Conservation (phyloP, 2,797 vertebrate genomes). For the Gouania willdenowi region DNA sequence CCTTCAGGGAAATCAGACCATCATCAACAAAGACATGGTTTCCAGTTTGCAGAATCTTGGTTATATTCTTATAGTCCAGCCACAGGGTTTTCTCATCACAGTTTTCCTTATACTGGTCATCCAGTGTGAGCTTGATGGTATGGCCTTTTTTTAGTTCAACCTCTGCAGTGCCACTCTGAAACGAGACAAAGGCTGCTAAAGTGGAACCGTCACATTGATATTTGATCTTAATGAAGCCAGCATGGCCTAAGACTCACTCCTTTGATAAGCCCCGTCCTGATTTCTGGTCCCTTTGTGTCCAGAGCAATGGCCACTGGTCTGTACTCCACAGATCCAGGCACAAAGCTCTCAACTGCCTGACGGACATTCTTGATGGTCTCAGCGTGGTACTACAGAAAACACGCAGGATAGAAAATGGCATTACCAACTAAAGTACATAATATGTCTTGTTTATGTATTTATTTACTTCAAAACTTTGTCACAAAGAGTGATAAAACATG, state of each 20-base stretch:
- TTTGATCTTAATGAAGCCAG: neutral
- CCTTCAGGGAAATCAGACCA: constrained; percentile 90
- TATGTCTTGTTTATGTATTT: no score
- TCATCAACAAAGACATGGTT: constrained; percentile 91
- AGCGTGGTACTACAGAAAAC: constrained; percentile 80
- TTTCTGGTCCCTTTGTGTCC: constrained; percentile 98
- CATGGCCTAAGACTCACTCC: constrained; percentile 84
- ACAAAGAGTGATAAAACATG: no score
- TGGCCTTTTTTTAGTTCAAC: constrained; percentile 91
- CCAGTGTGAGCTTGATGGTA: constrained; percentile 85
- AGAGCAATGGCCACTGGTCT: constrained; percentile 92
- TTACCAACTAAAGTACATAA: no score
- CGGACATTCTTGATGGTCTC: constrained; percentile 95
- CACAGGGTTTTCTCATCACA: constrained; percentile 90
- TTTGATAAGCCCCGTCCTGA: constrained; percentile 96
- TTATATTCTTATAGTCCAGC: constrained; percentile 97
- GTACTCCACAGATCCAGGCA: constrained; percentile 84
- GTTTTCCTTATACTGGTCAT: constrained; percentile 86
- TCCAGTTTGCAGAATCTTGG: constrained; percentile 83
- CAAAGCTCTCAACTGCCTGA: constrained; percentile 89
- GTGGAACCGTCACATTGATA: neutral
- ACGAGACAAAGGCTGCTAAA: neutral
- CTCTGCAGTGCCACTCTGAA: constrained; percentile 92
- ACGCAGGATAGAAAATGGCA: neutral
- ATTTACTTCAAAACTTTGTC: no score